Base-by-base conservation (phyloP, 2,888 invertebrate genomes). In the Sclerodermus sp. region DNA sequence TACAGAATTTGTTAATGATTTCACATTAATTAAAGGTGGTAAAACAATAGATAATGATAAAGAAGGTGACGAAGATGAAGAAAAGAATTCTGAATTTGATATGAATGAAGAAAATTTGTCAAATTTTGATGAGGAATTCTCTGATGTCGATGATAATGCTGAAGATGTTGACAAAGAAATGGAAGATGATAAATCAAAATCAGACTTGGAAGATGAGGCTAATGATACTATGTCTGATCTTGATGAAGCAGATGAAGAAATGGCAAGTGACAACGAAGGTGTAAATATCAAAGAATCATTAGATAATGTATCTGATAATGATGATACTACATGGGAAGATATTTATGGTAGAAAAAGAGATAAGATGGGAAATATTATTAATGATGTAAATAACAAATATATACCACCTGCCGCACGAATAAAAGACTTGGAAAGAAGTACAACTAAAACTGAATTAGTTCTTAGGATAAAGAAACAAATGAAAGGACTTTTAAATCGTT, bases 331-430 rank as follows among this genome's bases (percentile, higher is more conserved):
- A 8, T 90, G 89, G 88, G 93, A 96, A 81, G 96, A 97, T 80
- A 96, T 97, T 73, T 96, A 97, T 79, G 96, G 96, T 0, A 83
- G 96, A 51, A 84, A 88, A 62, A 83, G 93, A 60, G 89, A 90
- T 71, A 86, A 86, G 67, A 83, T 89, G 62, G 96, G 96, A 1
- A 87, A 90, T 72, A 74, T 96, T 58, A 79, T 95, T 39, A 80
- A 82, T 67, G 86, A 79, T 51, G 77, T 78, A 52, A 55, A 65
- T 29, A 83, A 83, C 3, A 87, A 87, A 57, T 96, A 96, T 68
- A 77, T 95, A 53, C 93, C 95, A 10, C 96, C 96, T 23, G 92
- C 89, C 63, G 82, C 89, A 58, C 82, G 93, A 62, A 83, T 83
- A 79, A 78, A 80, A 70, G 83, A 76, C 62, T 82, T 66, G 63